These are phyloP conservation scores for Caerostris darwini DNA, from an alignment of 1,140 invertebrate genomes.

Conservation along the genomic window DNA sequence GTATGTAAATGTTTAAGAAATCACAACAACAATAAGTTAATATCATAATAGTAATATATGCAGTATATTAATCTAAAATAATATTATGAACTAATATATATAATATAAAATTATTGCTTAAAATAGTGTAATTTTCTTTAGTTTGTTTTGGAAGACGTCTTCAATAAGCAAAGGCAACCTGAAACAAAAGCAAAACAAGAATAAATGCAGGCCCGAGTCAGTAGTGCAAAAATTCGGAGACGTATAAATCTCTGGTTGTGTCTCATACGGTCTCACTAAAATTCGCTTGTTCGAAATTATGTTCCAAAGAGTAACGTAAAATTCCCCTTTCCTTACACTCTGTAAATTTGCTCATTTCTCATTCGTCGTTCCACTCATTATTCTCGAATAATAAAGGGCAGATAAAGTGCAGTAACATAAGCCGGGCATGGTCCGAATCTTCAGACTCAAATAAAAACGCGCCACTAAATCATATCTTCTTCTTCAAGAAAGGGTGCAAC, in stretches of 20 bases:
- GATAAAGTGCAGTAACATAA: slow-evolving; percentile 4
- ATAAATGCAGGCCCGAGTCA: background rate
- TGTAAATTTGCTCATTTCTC: slow-evolving; percentile 32
- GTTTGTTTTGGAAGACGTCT: too few species aligned
- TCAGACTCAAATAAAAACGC: background rate
- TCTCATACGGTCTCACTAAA: slow-evolving; percentile 20
- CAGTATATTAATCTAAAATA: too few species aligned
- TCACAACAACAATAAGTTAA: too few species aligned
- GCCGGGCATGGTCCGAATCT: slow-evolving; percentile 14
- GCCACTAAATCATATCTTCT: too few species aligned
- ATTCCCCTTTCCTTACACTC: slow-evolving; percentile 7
- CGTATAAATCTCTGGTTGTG: background rate
- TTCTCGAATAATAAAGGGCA: slow-evolving; percentile 31
- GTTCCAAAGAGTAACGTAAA: slow-evolving; percentile 23
- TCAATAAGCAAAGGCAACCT: background rate
- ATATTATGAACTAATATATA: too few species aligned
- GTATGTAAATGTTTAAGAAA: too few species aligned
- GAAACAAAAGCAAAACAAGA: background rate
- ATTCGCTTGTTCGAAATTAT: background rate
- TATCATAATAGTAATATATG: too few species aligned
- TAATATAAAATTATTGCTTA: too few species aligned
- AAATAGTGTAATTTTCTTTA: too few species aligned
- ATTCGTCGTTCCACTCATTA: slow-evolving; percentile 36
- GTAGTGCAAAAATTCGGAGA: background rate
- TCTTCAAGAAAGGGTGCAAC: too few species aligned